Evolutionary conservation across 2,888 invertebrate species (phyloP).

Genomic region (Watsonalla binaria): DNA sequence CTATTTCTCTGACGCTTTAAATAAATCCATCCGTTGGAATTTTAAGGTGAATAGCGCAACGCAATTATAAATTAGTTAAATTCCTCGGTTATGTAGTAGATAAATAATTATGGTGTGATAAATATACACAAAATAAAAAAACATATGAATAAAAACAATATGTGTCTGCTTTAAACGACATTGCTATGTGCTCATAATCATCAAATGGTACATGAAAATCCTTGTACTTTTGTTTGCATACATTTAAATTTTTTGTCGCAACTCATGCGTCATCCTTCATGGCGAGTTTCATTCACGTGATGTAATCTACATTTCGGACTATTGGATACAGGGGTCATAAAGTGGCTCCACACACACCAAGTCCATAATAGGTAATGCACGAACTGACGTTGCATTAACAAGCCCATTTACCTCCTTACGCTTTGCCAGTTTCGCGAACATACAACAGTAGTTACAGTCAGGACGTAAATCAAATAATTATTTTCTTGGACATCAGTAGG

Average conservation of each 20-base stretch:
- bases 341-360: slow-evolving; percentile 39
- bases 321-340: slow-evolving; percentile 46
- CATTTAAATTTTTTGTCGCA: slow-evolving; percentile 24
- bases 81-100: slow-evolving; percentile 1
- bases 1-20: slow-evolving; percentile 32
- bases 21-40: slow-evolving; percentile 28
- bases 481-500: slow-evolving; percentile 5
- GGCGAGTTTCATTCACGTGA: slow-evolving; percentile 36
- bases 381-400: slow-evolving; percentile 50
- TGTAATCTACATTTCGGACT: slow-evolving; percentile 55
- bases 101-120: not conserved
- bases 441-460: slow-evolving; percentile 14
- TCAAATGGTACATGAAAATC: slow-evolving; percentile 5
- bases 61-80: slow-evolving; percentile 9
- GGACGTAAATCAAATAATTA: slow-evolving; percentile 19
- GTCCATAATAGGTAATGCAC: slow-evolving; percentile 64
- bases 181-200: not conserved
- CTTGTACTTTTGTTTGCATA: slow-evolving; percentile 13
- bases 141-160: not conserved
- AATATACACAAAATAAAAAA: not conserved
- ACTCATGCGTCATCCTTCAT: slow-evolving; percentile 32
- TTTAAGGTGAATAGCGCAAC: slow-evolving; percentile 11
- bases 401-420: slow-evolving; percentile 46
- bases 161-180: not conserved
- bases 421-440: slow-evolving; percentile 46